Conservation (phyloP, 2,113 vertebrate genomes). For the Prinia subflava region DNA sequence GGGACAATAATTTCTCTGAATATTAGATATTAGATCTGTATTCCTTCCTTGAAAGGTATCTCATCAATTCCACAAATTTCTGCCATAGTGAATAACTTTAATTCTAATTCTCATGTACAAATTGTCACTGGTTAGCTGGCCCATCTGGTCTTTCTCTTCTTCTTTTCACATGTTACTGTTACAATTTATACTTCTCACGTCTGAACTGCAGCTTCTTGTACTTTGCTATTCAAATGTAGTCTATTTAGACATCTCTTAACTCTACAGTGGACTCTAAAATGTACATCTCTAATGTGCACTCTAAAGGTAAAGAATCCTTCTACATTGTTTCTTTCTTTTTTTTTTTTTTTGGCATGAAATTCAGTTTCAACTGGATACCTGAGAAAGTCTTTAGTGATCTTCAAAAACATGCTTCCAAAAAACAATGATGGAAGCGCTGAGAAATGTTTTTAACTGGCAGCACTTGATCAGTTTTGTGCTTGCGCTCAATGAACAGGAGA, state of each 20-base stretch:
- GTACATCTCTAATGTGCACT: not conserved
- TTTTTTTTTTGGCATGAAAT: not conserved
- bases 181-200: not conserved
- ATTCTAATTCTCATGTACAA: not conserved
- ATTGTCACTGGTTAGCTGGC: not conserved
- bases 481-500: not conserved
- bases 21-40: not conserved
- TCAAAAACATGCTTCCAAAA: not conserved
- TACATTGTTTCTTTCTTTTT: not conserved
- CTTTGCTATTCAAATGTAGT: not conserved
- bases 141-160: not conserved
- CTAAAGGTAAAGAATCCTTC: not conserved
- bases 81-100: not conserved
- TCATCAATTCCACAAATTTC: not conserved
- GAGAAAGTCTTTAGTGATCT: not conserved
- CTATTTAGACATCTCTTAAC: not conserved
- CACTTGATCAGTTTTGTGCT: not conserved
- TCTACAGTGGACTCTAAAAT: not conserved
- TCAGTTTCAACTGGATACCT: not conserved
- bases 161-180: not conserved
- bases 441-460: not conserved
- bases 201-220: not conserved
- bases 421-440: not conserved
- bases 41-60: not conserved
- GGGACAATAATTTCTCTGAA: not conserved